Base-by-base conservation (phyloP, 2,888 invertebrate genomes). In the Argyra leucocephala region DNA sequence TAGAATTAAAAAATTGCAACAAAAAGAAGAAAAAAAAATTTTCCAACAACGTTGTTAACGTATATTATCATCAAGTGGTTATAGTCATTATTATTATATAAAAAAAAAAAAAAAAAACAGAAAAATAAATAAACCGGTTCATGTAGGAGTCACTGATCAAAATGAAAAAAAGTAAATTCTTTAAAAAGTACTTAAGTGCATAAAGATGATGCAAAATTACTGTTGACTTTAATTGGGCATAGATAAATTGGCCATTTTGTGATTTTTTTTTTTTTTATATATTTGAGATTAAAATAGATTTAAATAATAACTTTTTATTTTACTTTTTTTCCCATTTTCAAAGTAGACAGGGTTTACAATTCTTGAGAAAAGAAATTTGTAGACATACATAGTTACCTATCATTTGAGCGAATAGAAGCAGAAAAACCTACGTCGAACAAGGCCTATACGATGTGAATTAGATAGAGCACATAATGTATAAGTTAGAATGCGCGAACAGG, bases 171-270 rank as follows among this genome's bases (percentile, higher is more conserved):
- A 48, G 1, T 3, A 48, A 48, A 18, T 48, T 31, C 31, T 31
- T 31, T 10, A 48, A 48, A 48, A 15, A 2, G 18, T 48, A 48
- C 48, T 48, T 6, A 48, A 48, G 48, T 18, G 48, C 48, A 48
- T 15, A n/a, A 18, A 48, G 7, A 18, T 18, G 48, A 48, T 48
- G 48, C 48, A 48, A 48, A 48, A 48, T 48, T 48, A 18, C 18
- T 48, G 15, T 48, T 48, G 48, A 48, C 48, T 48, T 48, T 48
- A 48, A 48, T 48, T 48, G 48, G 48, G 48, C 48, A 48, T 18
- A 48, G 48, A 48, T 48, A 48, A 48, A 48, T 48, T 48, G n/a
- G 48, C 48, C 12, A 48, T 48, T 48, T 48, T 48, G 18, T n/a
- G 15, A 18, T 48, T 48, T 18, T 48, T 48, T 48, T 48, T 48